Percentiles rank a stretch among this genome's conserved stretches.
Conservation (phyloP, 2,888 invertebrate species). For the Sabellastarte sp. region DNA sequence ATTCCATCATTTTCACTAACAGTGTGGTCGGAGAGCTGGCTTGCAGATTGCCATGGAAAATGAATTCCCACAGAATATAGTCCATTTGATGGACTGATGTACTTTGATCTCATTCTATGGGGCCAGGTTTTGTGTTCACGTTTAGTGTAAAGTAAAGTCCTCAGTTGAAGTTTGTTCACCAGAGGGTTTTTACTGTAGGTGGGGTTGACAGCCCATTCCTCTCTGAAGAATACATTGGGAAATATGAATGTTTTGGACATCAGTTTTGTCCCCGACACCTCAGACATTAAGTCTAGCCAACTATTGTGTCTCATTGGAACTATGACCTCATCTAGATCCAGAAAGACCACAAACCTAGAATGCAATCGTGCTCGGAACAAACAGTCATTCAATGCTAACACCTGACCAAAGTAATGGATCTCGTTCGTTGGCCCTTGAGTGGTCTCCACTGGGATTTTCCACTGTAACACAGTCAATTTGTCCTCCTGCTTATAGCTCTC, state of each 20-base stretch:
- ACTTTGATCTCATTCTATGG: background rate
- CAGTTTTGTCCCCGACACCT: background rate
- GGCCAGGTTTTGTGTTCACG: background rate
- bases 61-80: background rate
- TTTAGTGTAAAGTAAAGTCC: background rate
- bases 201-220: background rate
- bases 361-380: background rate
- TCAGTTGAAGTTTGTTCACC: background rate
- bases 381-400: background rate
- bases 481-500: background rate
- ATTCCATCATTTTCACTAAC: no score
- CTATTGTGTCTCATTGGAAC: background rate
- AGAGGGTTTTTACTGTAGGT: background rate
- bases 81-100: background rate
- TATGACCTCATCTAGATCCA: conserved; percentile 1
- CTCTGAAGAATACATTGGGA: background rate
- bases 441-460: background rate
- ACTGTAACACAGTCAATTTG: background rate
- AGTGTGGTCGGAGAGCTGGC: background rate
- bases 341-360: background rate
- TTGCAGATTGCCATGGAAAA: background rate
- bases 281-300: background rate
- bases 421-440: background rate
- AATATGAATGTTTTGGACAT: background rate
- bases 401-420: conserved; percentile 4